Evolutionary conservation across 2,113 vertebrate species (phyloP).

Genomic region (Istiophorus platypterus): DNA sequence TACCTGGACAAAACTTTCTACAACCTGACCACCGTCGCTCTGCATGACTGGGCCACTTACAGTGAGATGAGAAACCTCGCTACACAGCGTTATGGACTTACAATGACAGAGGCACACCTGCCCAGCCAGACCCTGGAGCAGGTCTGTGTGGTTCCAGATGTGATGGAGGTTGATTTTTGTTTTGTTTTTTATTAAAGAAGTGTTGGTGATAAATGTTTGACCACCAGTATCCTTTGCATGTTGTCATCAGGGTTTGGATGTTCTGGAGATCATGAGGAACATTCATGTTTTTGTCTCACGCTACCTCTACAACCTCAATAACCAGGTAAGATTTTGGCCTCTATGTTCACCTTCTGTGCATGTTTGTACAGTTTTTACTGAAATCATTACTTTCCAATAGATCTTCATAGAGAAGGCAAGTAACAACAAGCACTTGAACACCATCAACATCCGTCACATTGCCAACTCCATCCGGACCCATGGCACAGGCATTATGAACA

Average conservation of each 20-base stretch:
- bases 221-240: background rate
- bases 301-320: slow-evolving; percentile 99
- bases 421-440: slow-evolving; percentile 99
- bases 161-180: background rate
- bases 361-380: background rate
- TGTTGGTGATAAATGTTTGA: too few relatives aligned
- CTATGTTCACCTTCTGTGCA: rapidly evolving
- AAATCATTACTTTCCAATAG: slow-evolving; percentile 74
- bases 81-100: slow-evolving; percentile 94
- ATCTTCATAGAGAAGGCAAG: slow-evolving; percentile 99
- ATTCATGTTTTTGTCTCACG: slow-evolving; percentile 99
- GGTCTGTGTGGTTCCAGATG: slow-evolving; percentile 72
- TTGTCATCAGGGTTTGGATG: slow-evolving; percentile 92
- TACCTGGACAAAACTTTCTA: slow-evolving; percentile 99
- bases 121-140: slow-evolving; percentile 99
- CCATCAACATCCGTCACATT: slow-evolving; percentile 98
- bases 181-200: background rate
- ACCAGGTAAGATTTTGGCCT: slow-evolving; percentile 87
- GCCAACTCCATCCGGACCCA: slow-evolving; percentile 99
- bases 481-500: slow-evolving; percentile 99
- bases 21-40: slow-evolving; percentile 96
- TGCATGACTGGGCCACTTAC: slow-evolving; percentile 99
- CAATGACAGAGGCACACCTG: slow-evolving; percentile 97
- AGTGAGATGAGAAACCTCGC: slow-evolving; percentile 99
- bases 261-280: slow-evolving; percentile 99